Evolutionary conservation across 2,797 vertebrate species (phyloP).

Genomic region (Thunnus albacares): DNA sequence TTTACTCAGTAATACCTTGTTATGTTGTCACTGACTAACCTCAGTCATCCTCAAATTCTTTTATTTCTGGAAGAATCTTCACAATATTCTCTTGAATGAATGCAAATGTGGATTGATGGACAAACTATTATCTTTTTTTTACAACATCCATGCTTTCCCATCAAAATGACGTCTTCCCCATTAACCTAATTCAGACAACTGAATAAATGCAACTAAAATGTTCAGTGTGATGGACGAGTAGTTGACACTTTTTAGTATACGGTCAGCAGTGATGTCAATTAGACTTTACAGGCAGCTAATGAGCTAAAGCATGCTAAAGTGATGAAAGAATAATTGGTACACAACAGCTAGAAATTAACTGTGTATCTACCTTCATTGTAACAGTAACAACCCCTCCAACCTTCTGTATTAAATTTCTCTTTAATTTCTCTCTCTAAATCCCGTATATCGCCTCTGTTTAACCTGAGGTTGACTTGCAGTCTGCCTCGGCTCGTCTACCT

Average conservation of each 20-base stretch:
- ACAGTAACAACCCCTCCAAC: constrained; percentile 7
- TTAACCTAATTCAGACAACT: neutral
- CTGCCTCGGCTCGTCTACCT: constrained; percentile 64
- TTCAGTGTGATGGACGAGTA: neutral
- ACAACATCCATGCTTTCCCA: neutral
- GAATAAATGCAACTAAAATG: neutral
- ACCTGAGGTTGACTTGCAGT: constrained; percentile 54
- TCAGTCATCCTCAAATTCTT: neutral
- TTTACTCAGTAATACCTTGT: constrained; percentile 2
- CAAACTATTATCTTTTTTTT: neutral
- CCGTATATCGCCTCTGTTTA: constrained; percentile 8
- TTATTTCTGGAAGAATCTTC: neutral
- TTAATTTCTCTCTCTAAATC: constrained; percentile 28
- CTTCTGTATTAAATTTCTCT: constrained; percentile 32
- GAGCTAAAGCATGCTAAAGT: neutral
- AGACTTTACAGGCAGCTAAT: neutral
- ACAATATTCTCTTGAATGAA: neutral
- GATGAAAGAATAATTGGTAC: constrained; percentile 1
- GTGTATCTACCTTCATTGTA: constrained; percentile 10
- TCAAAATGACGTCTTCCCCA: neutral
- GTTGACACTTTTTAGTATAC: neutral
- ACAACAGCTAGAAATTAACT: neutral
- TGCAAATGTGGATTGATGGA: neutral
- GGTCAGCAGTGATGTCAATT: neutral
- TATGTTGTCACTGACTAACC: constrained; percentile 16